These are phyloP conservation scores for Anticlea derivata DNA, from an alignment of 2,888 invertebrate species.

Conservation along the genomic window DNA sequence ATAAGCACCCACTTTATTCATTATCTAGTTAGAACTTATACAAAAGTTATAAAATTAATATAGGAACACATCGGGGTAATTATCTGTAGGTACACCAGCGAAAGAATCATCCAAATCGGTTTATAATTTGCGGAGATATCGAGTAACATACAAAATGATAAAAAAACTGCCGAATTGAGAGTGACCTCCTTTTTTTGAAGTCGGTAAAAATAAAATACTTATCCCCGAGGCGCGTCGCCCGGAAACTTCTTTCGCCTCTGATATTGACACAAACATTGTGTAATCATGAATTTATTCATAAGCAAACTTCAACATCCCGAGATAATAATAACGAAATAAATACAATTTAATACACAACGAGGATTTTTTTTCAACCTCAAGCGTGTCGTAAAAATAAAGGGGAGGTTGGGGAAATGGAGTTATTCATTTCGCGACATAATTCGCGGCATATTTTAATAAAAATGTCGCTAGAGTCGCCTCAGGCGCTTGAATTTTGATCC, in stretches of 20 bases:
- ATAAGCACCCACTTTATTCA: too few relatives aligned
- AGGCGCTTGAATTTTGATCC: constrained; percentile 32
- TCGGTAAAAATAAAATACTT: constrained; percentile 13
- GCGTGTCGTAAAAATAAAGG: constrained; percentile 61
- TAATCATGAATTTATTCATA: constrained; percentile 37
- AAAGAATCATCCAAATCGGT: too few relatives aligned
- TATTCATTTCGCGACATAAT: constrained; percentile 71
- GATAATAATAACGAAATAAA: constrained; percentile 39
- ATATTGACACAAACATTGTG: constrained; percentile 34
- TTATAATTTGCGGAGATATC: too few relatives aligned
- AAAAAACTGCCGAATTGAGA: too few relatives aligned
- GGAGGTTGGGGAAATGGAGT: constrained; percentile 54
- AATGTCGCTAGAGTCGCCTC: constrained; percentile 40
- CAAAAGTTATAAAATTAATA: too few relatives aligned
- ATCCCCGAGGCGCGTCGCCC: neutral
- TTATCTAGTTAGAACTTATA: too few relatives aligned
- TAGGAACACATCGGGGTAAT: too few relatives aligned
- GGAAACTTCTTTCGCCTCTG: constrained; percentile 3
- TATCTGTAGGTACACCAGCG: too few relatives aligned
- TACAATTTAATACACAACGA: constrained; percentile 38
- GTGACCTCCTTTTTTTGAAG: neutral
- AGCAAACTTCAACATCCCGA: constrained; percentile 28
- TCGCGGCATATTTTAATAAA: constrained; percentile 70
- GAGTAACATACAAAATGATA: too few relatives aligned
- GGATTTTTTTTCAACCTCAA: constrained; percentile 42